Evolutionary conservation across 1,140 invertebrate genomes (phyloP).

Genomic region (Hycleus phaleratus): DNA sequence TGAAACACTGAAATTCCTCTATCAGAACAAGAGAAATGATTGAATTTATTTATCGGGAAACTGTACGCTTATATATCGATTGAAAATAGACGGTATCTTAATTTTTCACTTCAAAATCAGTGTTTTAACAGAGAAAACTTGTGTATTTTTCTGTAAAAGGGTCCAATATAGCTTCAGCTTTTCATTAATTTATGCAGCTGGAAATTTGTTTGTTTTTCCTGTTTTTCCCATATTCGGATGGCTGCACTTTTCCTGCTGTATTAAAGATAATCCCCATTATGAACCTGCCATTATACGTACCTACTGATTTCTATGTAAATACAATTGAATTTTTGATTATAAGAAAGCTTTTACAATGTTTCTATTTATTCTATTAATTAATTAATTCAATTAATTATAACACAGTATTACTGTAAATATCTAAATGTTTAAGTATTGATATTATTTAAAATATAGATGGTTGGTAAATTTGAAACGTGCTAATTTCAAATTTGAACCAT

Average conservation of each 20-base stretch:
- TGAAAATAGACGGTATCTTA: not conserved
- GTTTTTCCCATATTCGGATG: not conserved
- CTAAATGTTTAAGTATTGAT: too few species aligned
- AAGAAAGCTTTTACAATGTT: conserved; percentile 29
- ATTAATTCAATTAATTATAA: conserved; percentile 9
- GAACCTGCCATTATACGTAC: conserved; percentile 32
- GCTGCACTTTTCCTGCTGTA: not conserved
- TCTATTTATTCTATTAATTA: conserved; percentile 7
- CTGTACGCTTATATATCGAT: conserved; percentile 22
- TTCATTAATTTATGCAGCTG: not conserved
- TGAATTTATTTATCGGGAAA: conserved; percentile 10
- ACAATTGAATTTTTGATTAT: conserved; percentile 18
- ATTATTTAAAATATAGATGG: too few species aligned
- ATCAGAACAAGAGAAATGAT: too few species aligned
- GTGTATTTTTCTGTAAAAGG: conserved; percentile 26
- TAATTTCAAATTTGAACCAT: conserved; percentile 18
- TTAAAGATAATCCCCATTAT: conserved; percentile 13
- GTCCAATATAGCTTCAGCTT: conserved; percentile 31
- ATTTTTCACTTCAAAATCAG: conserved; percentile 11
- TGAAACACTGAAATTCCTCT: conserved; percentile 22
- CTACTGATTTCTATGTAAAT: conserved; percentile 25
- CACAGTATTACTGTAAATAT: conserved; percentile 31
- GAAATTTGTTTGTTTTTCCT: too few species aligned
- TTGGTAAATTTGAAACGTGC: conserved; percentile 16
- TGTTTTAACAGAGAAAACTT: conserved; percentile 26